These are phyloP conservation scores for Oryzias melastigma DNA, from an alignment of 2,113 vertebrate species.

Conservation along the genomic window DNA sequence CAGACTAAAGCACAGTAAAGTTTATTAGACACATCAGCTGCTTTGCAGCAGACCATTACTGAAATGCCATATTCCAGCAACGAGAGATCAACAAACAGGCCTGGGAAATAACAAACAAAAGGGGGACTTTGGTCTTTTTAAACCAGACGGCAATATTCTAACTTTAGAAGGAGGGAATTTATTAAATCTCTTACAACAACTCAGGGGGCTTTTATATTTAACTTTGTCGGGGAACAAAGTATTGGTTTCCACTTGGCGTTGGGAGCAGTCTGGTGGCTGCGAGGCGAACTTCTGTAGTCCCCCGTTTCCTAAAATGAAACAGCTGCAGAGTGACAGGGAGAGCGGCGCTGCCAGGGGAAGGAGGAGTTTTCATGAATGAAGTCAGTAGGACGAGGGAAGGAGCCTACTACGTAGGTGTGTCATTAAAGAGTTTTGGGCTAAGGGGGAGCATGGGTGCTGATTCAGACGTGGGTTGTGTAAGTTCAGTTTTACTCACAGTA, in stretches of 20 bases:
- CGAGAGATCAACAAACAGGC: slow-evolving; percentile 69
- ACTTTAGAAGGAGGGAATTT: slow-evolving; percentile 68
- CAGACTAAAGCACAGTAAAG: slow-evolving; percentile 66
- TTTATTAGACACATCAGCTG: slow-evolving; percentile 76
- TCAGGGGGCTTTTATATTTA: slow-evolving; percentile 79
- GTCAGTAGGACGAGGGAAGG: slow-evolving; percentile 62
- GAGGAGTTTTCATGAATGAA: slow-evolving; percentile 77
- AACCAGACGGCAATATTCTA: slow-evolving; percentile 66
- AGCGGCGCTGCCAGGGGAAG: slow-evolving; percentile 38
- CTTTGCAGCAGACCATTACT: slow-evolving; percentile 68
- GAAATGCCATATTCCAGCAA: slow-evolving; percentile 64
- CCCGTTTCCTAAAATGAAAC: slow-evolving; percentile 79
- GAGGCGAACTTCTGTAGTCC: slow-evolving; percentile 75
- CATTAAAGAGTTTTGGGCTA: slow-evolving; percentile 50
- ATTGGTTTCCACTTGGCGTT: slow-evolving; percentile 77
- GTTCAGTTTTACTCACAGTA: slow-evolving; percentile 65
- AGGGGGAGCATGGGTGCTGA: slow-evolving; percentile 48
- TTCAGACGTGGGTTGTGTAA: slow-evolving; percentile 61
- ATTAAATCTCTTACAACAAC: slow-evolving; percentile 74
- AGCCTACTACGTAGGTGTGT: slow-evolving; percentile 65
- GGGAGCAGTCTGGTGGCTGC: slow-evolving; percentile 71
- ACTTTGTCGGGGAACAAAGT: slow-evolving; percentile 73
- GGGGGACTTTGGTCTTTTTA: slow-evolving; percentile 67
- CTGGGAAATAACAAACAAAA: slow-evolving; percentile 64
- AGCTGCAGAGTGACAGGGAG: slow-evolving; percentile 72